Evolutionary conservation across 2,888 invertebrate species (phyloP).

Genomic region (Drosophila mercatorum): DNA sequence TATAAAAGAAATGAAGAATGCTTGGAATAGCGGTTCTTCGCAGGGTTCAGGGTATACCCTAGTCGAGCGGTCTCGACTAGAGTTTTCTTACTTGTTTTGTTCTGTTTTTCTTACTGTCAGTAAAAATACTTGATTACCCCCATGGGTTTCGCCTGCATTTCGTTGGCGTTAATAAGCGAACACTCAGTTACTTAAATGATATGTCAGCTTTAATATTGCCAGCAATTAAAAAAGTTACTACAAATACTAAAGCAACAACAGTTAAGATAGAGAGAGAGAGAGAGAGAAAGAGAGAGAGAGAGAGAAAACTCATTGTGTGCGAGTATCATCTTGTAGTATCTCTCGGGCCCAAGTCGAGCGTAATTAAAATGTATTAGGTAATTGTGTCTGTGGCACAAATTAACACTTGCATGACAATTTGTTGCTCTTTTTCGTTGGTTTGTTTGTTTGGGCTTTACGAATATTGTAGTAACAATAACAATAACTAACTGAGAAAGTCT

Average conservation of each 20-base stretch:
- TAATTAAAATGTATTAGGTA: conserved; percentile 78
- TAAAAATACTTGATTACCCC: conserved; percentile 10
- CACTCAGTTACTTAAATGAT: conserved; percentile 50
- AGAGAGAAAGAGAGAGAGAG: neutral
- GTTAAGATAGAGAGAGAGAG: conserved; percentile 5
- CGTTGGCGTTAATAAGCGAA: conserved; percentile 50
- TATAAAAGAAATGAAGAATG: too few relatives aligned
- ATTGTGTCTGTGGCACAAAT: conserved; percentile 78
- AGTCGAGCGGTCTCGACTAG: too few relatives aligned
- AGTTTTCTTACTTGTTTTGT: neutral
- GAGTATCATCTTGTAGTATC: conserved; percentile 46
- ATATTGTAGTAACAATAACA: conserved; percentile 20
- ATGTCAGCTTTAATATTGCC: conserved; percentile 52
- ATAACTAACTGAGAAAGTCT: conserved; percentile 28
- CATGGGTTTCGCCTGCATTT: conserved; percentile 52
- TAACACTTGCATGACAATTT: conserved; percentile 74
- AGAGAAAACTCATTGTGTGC: conserved; percentile 14
- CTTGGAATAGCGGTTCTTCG: too few relatives aligned
- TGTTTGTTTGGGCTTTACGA: conserved; percentile 41
- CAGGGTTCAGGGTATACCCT: too few relatives aligned
- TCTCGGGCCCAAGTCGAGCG: conserved; percentile 49
- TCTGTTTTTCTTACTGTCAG: conserved; percentile 11
- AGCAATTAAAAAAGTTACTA: conserved; percentile 51
- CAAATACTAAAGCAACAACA: conserved; percentile 22
- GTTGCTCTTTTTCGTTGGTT: conserved; percentile 41